A percentile compares a stretch with the other conserved stretches of the same genome.
Conservation (phyloP, 2,113 vertebrate genomes). For the Deroptyus accipitrinus region DNA sequence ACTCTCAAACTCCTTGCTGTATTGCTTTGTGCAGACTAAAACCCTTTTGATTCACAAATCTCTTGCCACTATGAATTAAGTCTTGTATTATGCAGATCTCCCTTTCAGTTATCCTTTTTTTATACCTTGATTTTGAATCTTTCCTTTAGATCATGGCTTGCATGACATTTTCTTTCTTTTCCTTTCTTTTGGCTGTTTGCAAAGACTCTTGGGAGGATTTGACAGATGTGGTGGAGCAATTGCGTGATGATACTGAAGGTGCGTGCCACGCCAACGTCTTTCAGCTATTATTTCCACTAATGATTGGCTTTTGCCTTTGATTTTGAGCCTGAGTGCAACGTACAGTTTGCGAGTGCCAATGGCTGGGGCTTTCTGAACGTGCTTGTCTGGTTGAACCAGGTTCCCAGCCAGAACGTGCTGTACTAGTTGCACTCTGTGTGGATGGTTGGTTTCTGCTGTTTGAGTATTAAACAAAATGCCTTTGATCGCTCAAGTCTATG, state of each 20-base stretch:
- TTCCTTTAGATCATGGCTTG: conserved; percentile 77
- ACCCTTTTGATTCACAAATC: not conserved
- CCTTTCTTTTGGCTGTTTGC: conserved; percentile 85
- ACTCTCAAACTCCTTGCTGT: not conserved
- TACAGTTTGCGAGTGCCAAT: not conserved
- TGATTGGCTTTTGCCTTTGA: conserved; percentile 33
- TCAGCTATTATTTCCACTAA: conserved; percentile 60
- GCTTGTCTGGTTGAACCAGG: not conserved
- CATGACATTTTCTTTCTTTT: conserved; percentile 85
- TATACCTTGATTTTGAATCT: conserved; percentile 64
- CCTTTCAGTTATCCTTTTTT: conserved; percentile 66
- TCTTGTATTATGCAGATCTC: conserved; percentile 41
- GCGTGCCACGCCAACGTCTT: conserved; percentile 82
- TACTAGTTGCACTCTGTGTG: not conserved
- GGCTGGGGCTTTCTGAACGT: not conserved
- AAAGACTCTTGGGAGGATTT: conserved; percentile 96
- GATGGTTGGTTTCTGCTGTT: not conserved
- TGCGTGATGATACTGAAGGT: conserved; percentile 89
- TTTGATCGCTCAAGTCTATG: not conserved
- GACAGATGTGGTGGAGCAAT: conserved; percentile 91
- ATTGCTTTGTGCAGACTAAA: conserved; percentile 24
- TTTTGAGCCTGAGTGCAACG: not conserved
- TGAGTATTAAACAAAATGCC: not conserved
- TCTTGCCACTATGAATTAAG: not conserved
- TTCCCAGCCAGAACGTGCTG: fast-evolving